A percentile compares a stretch with the other conserved stretches of the same genome.
phyloP scores from a whole-genome alignment of 2,113 vertebrate genomes.

The Pseudorhombus dupliciocellatus region DNA sequence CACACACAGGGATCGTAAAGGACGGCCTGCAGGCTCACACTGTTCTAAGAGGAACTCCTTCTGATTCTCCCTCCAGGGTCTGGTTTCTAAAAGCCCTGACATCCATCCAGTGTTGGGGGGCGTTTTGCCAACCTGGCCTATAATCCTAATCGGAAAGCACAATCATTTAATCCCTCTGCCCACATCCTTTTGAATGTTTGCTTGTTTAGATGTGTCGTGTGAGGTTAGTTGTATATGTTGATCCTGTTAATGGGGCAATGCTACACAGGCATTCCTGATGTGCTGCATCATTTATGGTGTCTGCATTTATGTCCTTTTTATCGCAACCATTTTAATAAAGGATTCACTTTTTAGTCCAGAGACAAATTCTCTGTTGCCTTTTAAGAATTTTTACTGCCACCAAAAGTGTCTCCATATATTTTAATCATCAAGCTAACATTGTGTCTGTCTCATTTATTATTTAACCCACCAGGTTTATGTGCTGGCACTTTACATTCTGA shows the following conservation, averaged over 20 bases:
- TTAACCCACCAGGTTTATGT: slow-evolving; percentile 15
- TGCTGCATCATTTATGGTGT: not conserved
- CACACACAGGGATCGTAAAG: slow-evolving; percentile 22
- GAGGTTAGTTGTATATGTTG: slow-evolving; percentile 13
- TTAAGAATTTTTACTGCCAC: slow-evolving; percentile 10
- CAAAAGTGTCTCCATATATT: slow-evolving; percentile 15
- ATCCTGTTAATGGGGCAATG: slow-evolving; percentile 4
- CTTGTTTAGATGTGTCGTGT: slow-evolving; percentile 13
- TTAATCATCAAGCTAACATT: not conserved
- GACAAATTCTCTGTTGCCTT: slow-evolving; percentile 2
- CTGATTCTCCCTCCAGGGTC: slow-evolving; percentile 19
- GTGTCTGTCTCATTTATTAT: slow-evolving; percentile 48
- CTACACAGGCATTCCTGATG: not conserved
- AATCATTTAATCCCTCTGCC: slow-evolving; percentile 32
- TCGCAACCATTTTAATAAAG: not conserved
- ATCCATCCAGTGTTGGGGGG: slow-evolving; percentile 24
- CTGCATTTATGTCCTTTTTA: not conserved
- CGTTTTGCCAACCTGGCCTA: slow-evolving; percentile 25
- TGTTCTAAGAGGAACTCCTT: slow-evolving; percentile 12
- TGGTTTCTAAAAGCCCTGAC: slow-evolving; percentile 23
- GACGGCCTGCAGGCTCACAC: slow-evolving; percentile 38
- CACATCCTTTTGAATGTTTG: slow-evolving; percentile 27
- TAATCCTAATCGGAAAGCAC: slow-evolving; percentile 53
- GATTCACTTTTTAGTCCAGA: not conserved
- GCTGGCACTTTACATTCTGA: slow-evolving; percentile 5